Conservation (phyloP, 2,113 vertebrate species). For the Microcebus lehilahytsara region DNA sequence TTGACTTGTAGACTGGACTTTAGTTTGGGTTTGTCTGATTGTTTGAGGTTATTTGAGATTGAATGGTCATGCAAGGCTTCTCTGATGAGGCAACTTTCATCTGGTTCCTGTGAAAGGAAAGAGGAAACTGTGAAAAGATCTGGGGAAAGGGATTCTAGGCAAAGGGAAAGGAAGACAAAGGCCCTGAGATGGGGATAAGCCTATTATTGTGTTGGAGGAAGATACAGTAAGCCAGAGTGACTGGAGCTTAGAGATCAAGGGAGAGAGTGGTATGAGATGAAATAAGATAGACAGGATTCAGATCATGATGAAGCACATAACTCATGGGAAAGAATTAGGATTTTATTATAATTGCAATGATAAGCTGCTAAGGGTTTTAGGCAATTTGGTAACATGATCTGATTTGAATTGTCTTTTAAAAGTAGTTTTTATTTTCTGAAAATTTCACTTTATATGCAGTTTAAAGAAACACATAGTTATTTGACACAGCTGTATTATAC, state of each 20-base stretch:
- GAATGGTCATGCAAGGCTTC: neutral
- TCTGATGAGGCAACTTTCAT: neutral
- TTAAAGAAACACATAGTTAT: conserved; percentile 22
- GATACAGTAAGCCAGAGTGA: neutral
- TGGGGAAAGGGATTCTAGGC: neutral
- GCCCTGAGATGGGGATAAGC: neutral
- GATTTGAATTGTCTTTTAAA: conserved; percentile 35
- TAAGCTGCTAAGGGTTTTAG: neutral
- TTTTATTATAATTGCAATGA: conserved; percentile 12
- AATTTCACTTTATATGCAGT: neutral
- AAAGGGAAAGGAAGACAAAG: conserved; percentile 33
- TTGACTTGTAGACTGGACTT: conserved; percentile 21
- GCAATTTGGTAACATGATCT: neutral
- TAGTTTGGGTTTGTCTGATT: conserved; percentile 14
- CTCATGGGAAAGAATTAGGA: neutral
- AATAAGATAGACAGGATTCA: neutral
- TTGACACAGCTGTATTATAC: neutral
- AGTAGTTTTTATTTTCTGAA: conserved; percentile 1
- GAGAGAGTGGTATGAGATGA: neutral
- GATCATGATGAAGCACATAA: neutral
- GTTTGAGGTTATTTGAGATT: neutral
- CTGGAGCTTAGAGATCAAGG: neutral
- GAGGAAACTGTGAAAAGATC: neutral
- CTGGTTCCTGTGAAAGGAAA: conserved; percentile 18
- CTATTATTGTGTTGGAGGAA: neutral